Percentiles rank a stretch among this genome's conserved stretches.
Evolutionary conservation across 2,797 vertebrate genomes (phyloP).

Genomic region (Gorsachius magnificus): DNA sequence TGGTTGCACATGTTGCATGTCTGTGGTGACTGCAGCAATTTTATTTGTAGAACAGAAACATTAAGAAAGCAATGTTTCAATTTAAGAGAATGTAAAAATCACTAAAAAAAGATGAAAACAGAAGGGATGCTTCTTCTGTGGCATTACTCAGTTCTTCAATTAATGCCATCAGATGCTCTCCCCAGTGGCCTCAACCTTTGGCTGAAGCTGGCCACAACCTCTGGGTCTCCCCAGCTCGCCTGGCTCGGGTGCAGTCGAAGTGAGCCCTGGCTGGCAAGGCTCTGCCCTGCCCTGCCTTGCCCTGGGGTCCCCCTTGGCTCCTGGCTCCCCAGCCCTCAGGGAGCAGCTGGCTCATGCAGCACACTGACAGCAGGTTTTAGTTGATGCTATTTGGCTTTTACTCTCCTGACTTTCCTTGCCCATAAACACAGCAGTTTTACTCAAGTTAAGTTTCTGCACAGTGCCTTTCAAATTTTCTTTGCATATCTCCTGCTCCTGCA

Average conservation of each 20-base stretch:
- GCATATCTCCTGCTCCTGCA: background rate
- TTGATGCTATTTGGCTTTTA: background rate
- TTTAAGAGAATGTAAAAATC: background rate
- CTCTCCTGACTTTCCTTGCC: background rate
- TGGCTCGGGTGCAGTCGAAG: background rate
- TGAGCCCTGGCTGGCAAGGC: background rate
- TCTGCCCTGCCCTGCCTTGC: too few relatives aligned
- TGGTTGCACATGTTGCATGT: background rate
- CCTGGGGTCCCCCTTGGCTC: accelerated
- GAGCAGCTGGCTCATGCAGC: background rate
- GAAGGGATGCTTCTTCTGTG: background rate
- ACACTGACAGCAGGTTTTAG: background rate
- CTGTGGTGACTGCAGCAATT: background rate
- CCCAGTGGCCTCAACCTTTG: background rate
- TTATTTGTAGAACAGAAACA: background rate
- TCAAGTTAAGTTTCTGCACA: background rate
- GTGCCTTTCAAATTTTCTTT: background rate
- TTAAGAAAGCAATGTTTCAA: background rate
- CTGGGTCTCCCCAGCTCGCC: background rate
- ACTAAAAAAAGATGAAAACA: background rate
- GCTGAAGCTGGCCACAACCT: accelerated
- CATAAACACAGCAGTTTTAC: background rate
- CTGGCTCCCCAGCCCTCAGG: background rate
- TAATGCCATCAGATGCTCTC: background rate
- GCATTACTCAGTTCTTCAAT: background rate